Evolutionary conservation across 2,797 vertebrate species (phyloP).

Genomic region (Pteropus rufus): DNA sequence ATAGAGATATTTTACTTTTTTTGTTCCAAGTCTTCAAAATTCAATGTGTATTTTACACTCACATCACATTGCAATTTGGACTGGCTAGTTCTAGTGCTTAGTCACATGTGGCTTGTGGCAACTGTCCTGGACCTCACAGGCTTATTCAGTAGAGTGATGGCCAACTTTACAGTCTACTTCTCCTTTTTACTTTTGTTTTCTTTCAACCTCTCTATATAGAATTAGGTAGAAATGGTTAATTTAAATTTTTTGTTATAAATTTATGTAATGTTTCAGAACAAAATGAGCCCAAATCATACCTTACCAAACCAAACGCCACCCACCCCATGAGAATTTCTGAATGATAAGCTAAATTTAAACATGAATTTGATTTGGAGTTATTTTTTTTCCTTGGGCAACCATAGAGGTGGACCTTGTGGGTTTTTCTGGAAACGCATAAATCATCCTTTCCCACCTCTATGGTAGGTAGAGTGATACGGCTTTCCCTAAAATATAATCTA

Average conservation of each 20-base stretch:
- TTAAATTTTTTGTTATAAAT: background rate
- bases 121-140: background rate
- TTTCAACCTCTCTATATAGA: background rate
- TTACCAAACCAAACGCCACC: background rate
- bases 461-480: background rate
- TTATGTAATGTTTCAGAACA: background rate
- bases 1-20: background rate
- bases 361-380: background rate
- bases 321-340: background rate
- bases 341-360: background rate
- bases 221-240: background rate
- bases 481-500: background rate
- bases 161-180: background rate
- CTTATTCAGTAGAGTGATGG: too few relatives aligned
- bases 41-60: background rate
- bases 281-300: background rate
- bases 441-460: background rate
- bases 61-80: background rate
- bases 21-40: background rate
- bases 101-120: rapidly evolving
- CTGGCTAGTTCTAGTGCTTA: too few relatives aligned
- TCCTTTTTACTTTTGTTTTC: background rate
- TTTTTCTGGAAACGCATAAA: background rate
- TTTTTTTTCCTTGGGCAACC: background rate
- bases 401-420: too few relatives aligned